Conservation (phyloP, 2,888 invertebrate species). For the Falcaria lacertinaria region DNA sequence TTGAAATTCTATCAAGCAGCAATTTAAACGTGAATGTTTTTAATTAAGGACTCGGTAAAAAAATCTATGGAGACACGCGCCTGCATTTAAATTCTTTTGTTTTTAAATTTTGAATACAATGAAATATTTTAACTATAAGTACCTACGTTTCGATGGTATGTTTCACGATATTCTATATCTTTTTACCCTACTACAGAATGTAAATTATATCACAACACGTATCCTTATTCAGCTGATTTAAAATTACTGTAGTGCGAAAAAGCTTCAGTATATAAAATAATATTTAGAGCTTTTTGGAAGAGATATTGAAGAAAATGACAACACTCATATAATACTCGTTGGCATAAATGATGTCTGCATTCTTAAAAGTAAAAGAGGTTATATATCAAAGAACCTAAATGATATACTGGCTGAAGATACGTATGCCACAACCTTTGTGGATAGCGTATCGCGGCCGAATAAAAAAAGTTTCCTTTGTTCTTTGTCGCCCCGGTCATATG, state of each 20-base stretch:
- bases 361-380: constrained; percentile 16
- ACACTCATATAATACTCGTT: background rate
- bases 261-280: no score
- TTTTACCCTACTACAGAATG: no score
- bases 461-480: constrained; percentile 60
- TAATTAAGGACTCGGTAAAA: constrained; percentile 7
- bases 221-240: no score
- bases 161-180: no score
- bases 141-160: background rate
- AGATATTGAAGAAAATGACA: no score
- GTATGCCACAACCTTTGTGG: constrained; percentile 51
- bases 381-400: constrained; percentile 33
- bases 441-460: constrained; percentile 57
- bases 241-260: no score
- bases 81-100: background rate
- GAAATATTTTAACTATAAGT: background rate
- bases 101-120: background rate
- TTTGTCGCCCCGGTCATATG: constrained; percentile 73
- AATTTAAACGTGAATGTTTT: constrained; percentile 38
- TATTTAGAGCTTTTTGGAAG: no score
- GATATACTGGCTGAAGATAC: constrained; percentile 57
- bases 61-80: constrained; percentile 2
- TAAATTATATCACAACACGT: no score
- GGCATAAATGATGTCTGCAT: background rate
- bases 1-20: constrained; percentile 43